These are phyloP conservation scores for Hippocampus comes DNA, from an alignment of 2,113 vertebrate species.

Conservation along the genomic window DNA sequence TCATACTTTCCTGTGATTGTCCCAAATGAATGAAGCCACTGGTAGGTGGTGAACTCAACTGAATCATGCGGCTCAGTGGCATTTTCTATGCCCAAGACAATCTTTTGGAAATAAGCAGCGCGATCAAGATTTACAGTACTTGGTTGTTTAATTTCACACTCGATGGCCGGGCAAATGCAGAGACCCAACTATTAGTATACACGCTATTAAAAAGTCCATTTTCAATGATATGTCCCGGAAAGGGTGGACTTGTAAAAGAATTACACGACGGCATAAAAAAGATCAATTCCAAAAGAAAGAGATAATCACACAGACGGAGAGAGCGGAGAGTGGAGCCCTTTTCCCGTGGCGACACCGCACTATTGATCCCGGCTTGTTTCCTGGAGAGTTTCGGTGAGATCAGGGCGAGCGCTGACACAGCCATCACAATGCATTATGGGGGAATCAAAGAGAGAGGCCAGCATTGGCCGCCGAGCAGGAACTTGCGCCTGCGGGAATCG, in stretches of 20 bases:
- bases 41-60: not conserved
- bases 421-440: constrained; percentile 60
- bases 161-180: not conserved
- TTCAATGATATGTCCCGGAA: constrained; percentile 7
- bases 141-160: not conserved
- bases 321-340: constrained; percentile 26
- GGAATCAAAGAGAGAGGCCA: constrained; percentile 57
- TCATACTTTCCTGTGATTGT: not conserved
- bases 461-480: constrained; percentile 26
- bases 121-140: not conserved
- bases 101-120: not conserved
- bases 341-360: constrained; percentile 30
- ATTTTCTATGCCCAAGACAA: not conserved
- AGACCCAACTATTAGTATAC: not conserved
- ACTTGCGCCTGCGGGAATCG: constrained; percentile 9
- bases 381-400: constrained; percentile 50
- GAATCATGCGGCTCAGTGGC: not conserved
- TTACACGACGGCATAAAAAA: constrained; percentile 11
- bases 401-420: constrained; percentile 46
- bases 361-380: constrained; percentile 56
- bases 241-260: constrained; percentile 19
- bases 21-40: not conserved
- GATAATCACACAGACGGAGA: constrained; percentile 30
- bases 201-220: not conserved
- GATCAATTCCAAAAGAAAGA: constrained; percentile 26